Evolutionary conservation across 2,797 vertebrate genomes (phyloP).

Genomic region (Allobates femoralis): DNA sequence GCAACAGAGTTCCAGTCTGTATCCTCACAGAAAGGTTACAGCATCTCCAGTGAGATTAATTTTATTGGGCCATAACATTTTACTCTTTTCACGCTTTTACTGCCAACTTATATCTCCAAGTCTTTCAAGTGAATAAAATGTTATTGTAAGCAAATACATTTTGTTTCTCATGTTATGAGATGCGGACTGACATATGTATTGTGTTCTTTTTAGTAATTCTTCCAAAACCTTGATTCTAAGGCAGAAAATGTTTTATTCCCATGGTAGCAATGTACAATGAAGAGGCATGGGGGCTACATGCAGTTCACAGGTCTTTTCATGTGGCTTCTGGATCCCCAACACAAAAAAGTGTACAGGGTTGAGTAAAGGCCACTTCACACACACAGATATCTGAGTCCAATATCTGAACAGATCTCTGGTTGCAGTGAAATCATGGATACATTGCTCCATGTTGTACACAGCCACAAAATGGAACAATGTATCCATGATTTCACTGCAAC

Average conservation of each 20-base stretch:
- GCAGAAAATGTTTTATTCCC: not conserved
- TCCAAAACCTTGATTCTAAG: not conserved
- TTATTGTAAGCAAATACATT: not conserved
- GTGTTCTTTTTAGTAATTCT: not conserved
- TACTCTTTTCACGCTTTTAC: not conserved
- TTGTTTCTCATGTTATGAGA: not conserved
- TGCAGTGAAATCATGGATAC: too few species aligned
- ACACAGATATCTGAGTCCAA: too few species aligned
- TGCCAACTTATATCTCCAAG: conserved; percentile 11
- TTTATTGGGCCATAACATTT: conserved; percentile 24
- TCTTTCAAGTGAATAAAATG: conserved; percentile 21
- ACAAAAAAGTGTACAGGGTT: not conserved
- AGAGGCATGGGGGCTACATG: not conserved
- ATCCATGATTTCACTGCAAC: too few species aligned
- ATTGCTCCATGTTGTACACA: too few species aligned
- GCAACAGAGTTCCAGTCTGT: conserved; percentile 26
- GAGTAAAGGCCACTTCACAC: too few species aligned
- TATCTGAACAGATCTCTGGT: too few species aligned
- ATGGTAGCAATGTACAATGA: not conserved
- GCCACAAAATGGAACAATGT: too few species aligned
- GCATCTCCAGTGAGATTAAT: conserved; percentile 23
- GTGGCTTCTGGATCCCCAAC: not conserved
- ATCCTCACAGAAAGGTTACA: conserved; percentile 50
- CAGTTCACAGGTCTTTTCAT: not conserved
- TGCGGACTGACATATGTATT: not conserved